Base-by-base conservation (phyloP, 1,140 invertebrate genomes). In the Lasioglossum baleicum region DNA sequence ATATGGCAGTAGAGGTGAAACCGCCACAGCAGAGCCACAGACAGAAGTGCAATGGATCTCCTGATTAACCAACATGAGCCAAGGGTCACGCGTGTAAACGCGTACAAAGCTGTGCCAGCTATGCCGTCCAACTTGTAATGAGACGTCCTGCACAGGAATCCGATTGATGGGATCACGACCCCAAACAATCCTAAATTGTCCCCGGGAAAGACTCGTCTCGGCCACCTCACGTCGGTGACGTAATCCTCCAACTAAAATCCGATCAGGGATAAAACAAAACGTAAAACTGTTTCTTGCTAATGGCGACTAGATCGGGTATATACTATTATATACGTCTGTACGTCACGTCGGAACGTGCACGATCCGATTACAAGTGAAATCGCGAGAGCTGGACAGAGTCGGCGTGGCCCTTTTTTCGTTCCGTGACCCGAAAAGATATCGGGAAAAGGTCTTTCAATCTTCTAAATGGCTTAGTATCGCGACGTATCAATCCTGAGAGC, bases 121-220 rank as follows among this genome's bases (percentile, higher is more conserved):
- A 15, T 42, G 17, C 26, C 15, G 69, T 26, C 44, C 44, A 56
- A 72, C 31, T 72, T 48, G 68, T 78, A 79, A 79, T 73, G 48
- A 79, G 76, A 73, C 76, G 48, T 79, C 69, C 76, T 26, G 35
- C 7, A 22, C 69, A 79, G 76, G 40, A 66, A 65, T 73, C 61
- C 71, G 69, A 79, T 73, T 79, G 63, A 79, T 79, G 71, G 61
- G 40, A 44, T 48, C 61, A 44, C 35, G 31, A 73, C 56, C 76
- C 65, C 31, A 26, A 73, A 56, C 58, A 22, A 26, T 13, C 40
- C 51, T 56, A 7, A 40, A 56, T 56, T 69, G 40, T 71, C 22
- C 20, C 51, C n/a, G 26, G 35, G 2, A 13, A 22, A 76, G 17
- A 7, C 53, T n/a, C 35, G 13, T 10, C n/a, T 17, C 17, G 2